phyloP scores from a whole-genome alignment of 2,888 invertebrate genomes.

The Abscondita cerata region DNA sequence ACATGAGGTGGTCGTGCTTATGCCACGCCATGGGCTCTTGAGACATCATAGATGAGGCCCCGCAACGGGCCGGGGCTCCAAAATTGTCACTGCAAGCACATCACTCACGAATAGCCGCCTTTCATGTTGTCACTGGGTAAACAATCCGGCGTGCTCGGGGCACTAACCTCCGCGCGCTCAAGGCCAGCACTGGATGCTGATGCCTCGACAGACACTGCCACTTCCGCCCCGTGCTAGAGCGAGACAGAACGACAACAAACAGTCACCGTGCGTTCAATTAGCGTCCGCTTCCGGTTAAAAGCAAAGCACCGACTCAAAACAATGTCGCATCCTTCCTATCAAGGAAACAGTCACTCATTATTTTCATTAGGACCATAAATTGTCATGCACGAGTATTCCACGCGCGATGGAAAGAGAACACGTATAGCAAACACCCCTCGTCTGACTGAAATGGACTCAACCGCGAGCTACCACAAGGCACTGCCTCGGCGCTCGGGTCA shows the following conservation, averaged over 20 bases:
- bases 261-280: slow-evolving; percentile 46
- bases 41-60: slow-evolving; percentile 51
- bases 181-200: slow-evolving; percentile 56
- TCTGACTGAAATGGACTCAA: slow-evolving; percentile 60
- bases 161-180: slow-evolving; percentile 57
- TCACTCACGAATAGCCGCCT: slow-evolving; percentile 42
- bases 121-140: slow-evolving; percentile 57
- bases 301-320: slow-evolving; percentile 37
- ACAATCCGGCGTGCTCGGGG: slow-evolving; percentile 60
- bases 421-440: slow-evolving; percentile 55
- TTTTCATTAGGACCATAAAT: slow-evolving; percentile 35
- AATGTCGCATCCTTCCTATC: slow-evolving; percentile 35
- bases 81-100: slow-evolving; percentile 57
- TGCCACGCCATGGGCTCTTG: slow-evolving; percentile 75
- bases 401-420: slow-evolving; percentile 39
- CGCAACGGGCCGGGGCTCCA: slow-evolving; percentile 68
- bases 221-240: slow-evolving; percentile 53
- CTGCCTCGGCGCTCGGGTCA: slow-evolving; percentile 60
- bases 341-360: slow-evolving; percentile 35
- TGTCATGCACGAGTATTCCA: slow-evolving; percentile 36
- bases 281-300: slow-evolving; percentile 35
- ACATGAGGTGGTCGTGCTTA: slow-evolving; percentile 77
- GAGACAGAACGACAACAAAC: slow-evolving; percentile 55
- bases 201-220: slow-evolving; percentile 54
- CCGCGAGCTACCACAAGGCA: slow-evolving; percentile 60